phyloP scores from a whole-genome alignment of 2,113 vertebrate species.

The Entomyzon cyanotis region DNA sequence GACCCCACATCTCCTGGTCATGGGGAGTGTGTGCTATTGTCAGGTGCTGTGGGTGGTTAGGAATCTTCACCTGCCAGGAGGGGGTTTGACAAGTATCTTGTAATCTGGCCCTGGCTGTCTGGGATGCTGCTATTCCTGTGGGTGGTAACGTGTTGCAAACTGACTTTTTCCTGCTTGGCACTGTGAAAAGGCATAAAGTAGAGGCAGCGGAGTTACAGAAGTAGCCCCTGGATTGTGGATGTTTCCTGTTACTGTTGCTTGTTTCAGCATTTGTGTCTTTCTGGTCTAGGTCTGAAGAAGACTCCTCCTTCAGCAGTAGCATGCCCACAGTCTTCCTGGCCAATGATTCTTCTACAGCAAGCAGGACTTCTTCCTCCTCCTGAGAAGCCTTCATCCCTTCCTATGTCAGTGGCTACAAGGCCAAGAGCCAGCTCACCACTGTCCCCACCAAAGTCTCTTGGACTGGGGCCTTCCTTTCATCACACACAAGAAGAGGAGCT shows the following conservation, averaged over 20 bases:
- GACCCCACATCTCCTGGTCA: accelerated
- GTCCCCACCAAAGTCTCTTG: slow-evolving; percentile 72
- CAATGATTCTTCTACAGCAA: slow-evolving; percentile 87
- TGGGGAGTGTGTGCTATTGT: not conserved
- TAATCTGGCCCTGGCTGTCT: not conserved
- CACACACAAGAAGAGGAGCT: slow-evolving; percentile 84
- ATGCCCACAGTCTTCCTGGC: slow-evolving; percentile 79
- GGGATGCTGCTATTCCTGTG: not conserved
- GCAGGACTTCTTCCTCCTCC: slow-evolving; percentile 72
- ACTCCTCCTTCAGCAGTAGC: slow-evolving; percentile 73
- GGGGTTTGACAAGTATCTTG: not conserved
- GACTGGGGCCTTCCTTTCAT: slow-evolving; percentile 76
- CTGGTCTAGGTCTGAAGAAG: slow-evolving; percentile 73
- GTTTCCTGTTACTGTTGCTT: not conserved
- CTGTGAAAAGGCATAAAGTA: not conserved
- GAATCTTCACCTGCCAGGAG: not conserved
- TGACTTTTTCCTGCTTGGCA: not conserved
- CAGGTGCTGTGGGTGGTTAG: not conserved
- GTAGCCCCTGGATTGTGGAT: not conserved
- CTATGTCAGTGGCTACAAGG: slow-evolving; percentile 81
- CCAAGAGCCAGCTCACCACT: slow-evolving; percentile 73
- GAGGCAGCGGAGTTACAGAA: not conserved
- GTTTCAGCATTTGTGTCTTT: slow-evolving; percentile 23
- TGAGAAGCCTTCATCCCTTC: slow-evolving; percentile 70
- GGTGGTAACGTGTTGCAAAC: not conserved